Evolutionary conservation across 2,113 vertebrate genomes (phyloP).

Genomic region (Isurus oxyrinchus): DNA sequence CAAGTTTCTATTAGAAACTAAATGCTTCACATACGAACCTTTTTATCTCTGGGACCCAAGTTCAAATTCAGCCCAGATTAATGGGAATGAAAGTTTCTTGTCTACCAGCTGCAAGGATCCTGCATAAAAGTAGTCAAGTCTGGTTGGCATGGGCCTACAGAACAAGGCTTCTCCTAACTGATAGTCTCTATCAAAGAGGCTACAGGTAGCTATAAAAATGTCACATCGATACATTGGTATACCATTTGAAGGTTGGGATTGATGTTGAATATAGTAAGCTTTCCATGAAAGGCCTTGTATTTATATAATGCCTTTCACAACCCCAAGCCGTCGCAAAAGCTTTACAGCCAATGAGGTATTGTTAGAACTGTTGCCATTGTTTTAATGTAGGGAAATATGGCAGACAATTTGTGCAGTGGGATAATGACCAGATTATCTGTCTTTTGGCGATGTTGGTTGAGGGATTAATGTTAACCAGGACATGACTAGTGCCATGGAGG

Average conservation of each 20-base stretch:
- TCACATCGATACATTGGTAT: neutral
- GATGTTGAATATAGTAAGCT: neutral
- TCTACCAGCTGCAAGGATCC: neutral
- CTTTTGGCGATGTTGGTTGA: neutral
- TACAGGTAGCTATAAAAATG: neutral
- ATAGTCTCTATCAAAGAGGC: neutral
- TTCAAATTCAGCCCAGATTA: neutral
- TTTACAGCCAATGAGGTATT: neutral
- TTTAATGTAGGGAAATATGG: neutral
- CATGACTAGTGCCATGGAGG: neutral
- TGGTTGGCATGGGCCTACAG: neutral
- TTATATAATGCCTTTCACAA: neutral
- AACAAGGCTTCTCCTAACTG: neutral
- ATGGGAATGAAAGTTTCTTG: neutral
- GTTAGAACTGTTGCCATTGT: neutral
- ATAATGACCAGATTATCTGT: neutral
- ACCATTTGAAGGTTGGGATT: neutral
- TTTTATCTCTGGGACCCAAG: neutral
- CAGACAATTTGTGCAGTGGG: neutral
- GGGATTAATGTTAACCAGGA: neutral
- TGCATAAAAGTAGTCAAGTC: neutral
- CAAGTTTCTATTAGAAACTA: neutral
- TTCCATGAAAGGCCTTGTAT: neutral
- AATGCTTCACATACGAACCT: neutral
- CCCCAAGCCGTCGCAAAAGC: neutral